Base-by-base conservation (phyloP, 2,113 vertebrate species). In the Mormyrus lacerda region DNA sequence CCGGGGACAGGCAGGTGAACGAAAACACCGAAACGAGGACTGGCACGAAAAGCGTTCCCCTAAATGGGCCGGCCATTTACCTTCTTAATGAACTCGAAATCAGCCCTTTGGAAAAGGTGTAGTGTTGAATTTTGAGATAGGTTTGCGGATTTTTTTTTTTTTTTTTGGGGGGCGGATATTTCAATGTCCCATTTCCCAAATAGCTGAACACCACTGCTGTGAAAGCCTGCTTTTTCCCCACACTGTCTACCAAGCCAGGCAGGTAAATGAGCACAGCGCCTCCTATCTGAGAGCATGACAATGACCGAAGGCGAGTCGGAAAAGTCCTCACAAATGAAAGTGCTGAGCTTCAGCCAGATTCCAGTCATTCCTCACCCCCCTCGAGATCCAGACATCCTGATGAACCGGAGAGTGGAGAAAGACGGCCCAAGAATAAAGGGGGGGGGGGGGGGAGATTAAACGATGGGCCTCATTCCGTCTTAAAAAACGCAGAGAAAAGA, bases 391-490 rank as follows among this genome's bases (percentile, higher is more conserved):
- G 85, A 19, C 31, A 55, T 58, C 53, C 53, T 19, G 51, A 21
- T 9, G 87, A 61, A 24, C 31, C 9, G 17, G 35, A 15, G 5
- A 58, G 53, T 39, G 88, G 53, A 48, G 86, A 92, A 91, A 90
- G 88, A 42, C 90, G 50, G 88, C 58, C 9, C 58, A 3, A 47
- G 82, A 88, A 92, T 79, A 76, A 58, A 21, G 73, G 89, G 65
- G 90, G 90, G 89, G 87, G 92, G 90, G 45, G 90, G 89, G 69
- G 58, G 92, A 91, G 92, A 94, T 91, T 91, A 86, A 93, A 91
- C 90, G 92, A 93, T 91, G 91, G 91, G 89, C 88, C 89, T 53
- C 84, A 92, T 91, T 91, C 85, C 89, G 92, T 88, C 73, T 58
- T 76, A 91, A 89, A 85, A 85, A 83, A 90, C 35, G 27, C 0